Conservation (phyloP, 1,140 invertebrate species). For the Gryllus bimaculatus region DNA sequence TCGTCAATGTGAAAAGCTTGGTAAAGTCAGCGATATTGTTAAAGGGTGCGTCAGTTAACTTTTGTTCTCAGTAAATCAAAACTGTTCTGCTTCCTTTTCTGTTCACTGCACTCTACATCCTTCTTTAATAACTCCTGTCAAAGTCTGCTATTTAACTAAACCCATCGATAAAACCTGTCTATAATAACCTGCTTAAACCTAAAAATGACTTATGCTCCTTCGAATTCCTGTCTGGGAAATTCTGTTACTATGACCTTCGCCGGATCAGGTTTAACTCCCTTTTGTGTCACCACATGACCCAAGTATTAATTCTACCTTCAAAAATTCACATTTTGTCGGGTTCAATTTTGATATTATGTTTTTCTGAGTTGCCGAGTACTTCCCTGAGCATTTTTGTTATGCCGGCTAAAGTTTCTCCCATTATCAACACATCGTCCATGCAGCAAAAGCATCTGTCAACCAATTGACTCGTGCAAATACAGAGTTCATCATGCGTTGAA, state of each 20-base stretch:
- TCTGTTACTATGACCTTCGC: conserved; percentile 24
- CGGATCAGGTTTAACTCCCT: conserved; percentile 26
- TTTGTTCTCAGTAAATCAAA: conserved; percentile 19
- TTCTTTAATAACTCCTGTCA: conserved; percentile 14
- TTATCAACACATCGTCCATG: conserved; percentile 15
- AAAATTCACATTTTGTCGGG: conserved; percentile 30
- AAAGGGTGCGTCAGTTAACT: conserved; percentile 10
- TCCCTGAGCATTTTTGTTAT: neutral
- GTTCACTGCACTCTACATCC: neutral
- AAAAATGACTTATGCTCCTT: conserved; percentile 26
- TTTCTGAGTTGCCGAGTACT: neutral
- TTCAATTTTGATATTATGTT: conserved; percentile 27
- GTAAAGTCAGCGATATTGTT: conserved; percentile 19
- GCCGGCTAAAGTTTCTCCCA: neutral
- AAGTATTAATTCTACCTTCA: conserved; percentile 26
- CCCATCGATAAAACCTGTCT: conserved; percentile 7
- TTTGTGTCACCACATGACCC: conserved; percentile 26
- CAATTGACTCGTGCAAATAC: no score
- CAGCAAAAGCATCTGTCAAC: conserved; percentile 13
- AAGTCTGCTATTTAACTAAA: conserved; percentile 8
- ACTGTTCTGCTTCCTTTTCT: conserved; percentile 7
- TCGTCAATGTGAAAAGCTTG: conserved; percentile 19
- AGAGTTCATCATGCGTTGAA: neutral
- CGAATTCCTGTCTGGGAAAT: conserved; percentile 25
- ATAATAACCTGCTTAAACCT: conserved; percentile 26